phyloP scores from a whole-genome alignment of 2,113 vertebrate species.

The Pelecanoides urinatrix region DNA sequence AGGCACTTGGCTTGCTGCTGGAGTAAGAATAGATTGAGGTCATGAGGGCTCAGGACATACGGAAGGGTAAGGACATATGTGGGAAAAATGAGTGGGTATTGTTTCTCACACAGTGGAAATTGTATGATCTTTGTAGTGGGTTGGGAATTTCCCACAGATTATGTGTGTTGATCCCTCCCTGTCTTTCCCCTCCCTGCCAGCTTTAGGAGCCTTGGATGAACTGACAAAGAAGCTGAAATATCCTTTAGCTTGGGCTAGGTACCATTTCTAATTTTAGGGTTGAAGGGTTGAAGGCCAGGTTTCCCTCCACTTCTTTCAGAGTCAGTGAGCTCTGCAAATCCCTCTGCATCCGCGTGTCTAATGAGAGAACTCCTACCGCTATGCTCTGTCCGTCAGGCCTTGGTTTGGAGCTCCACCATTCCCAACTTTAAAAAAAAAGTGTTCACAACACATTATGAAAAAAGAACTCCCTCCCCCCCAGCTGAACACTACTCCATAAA shows the following conservation, averaged over 20 bases:
- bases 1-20: not conserved
- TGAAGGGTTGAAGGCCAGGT: not conserved
- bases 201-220: not conserved
- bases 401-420: not conserved
- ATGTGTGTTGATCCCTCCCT: not conserved
- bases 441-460: rapidly evolving
- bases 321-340: not conserved
- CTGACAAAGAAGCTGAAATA: not conserved
- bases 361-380: rapidly evolving
- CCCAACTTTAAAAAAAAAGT: not conserved
- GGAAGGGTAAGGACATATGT: not conserved
- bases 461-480: no score
- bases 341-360: not conserved
- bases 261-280: not conserved
- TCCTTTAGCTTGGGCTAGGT: not conserved
- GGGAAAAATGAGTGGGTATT: not conserved
- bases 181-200: not conserved
- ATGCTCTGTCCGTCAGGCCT: not conserved
- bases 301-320: not conserved
- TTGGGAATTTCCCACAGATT: not conserved
- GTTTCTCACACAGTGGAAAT: not conserved
- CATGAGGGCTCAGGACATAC: not conserved
- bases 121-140: not conserved
- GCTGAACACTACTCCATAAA: not conserved
- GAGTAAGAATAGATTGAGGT: not conserved